Evolutionary conservation across 37 sponge, comb jelly and placozoan genomes (phyloP), one percentile per base, ranked within the genome.

Genomic region (Chondrilla cf. caribensis): DNA sequence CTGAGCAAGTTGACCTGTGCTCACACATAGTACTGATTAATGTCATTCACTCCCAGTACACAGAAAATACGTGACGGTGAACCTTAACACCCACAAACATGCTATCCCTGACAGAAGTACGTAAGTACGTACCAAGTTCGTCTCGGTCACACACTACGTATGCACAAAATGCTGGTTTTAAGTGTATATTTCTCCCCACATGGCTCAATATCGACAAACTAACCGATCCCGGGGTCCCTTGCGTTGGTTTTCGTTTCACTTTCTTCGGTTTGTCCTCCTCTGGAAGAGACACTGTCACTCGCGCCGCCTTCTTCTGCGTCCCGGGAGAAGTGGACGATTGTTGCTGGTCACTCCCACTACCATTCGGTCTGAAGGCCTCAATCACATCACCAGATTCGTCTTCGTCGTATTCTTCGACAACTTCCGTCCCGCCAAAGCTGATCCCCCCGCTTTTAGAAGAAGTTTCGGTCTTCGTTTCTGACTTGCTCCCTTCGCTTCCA

Each of bases 231-330:
- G 76, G 76, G 17, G 76, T 22, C 1, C 76, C 76, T 38, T 73
- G 41, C 24, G 76, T 73, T 24, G 39, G 39, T 37, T 32, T 4
- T 19, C 76, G 8, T 38, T 73, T 73, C 19, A 73, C 76, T 73
- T 73, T 73, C 76, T 73, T 73, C 76, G 76, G 44, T 43, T 73
- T 73, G 44, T 73, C 76, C 25, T 73, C 76, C n/a, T 73, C 76
- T 2, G 76, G 76, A 14, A 73, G 76, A 42, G 44, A 43, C 25
- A 73, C 24, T 1, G 76, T 73, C 41, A 73, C 76, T 17, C 76
- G 76, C 2, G 76, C 38, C 24, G 39, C 9, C 25, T 73, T 73
- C 44, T 37, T 37, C 11, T 73, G 76, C 2, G 41, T 2, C 2
- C 41, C 38, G 24, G 76, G 76, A 3, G 76, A 73, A 15, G 18